These are phyloP conservation scores for Choristoneura fumiferana DNA, from an alignment of 1,140 invertebrate genomes.

Conservation along the genomic window DNA sequence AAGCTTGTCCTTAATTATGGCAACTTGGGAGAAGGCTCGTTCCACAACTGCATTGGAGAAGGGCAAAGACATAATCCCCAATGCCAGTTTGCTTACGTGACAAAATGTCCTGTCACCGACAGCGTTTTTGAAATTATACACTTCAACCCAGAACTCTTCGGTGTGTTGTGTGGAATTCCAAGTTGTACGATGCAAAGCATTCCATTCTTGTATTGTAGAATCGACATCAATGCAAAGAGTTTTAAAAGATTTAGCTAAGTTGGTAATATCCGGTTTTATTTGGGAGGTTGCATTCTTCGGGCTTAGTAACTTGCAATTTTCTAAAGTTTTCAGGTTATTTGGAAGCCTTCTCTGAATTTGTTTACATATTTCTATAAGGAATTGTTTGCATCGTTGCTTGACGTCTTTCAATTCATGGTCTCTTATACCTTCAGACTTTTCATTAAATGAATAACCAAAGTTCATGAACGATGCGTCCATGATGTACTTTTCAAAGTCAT, in stretches of 20 bases:
- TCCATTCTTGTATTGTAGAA: background rate
- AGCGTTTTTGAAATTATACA: slow-evolving; percentile 2
- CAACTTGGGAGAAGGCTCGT: background rate
- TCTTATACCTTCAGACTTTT: slow-evolving; percentile 17
- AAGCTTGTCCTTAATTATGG: background rate
- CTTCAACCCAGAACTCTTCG: slow-evolving; percentile 3
- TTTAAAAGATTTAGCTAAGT: background rate
- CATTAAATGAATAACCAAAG: slow-evolving; percentile 37
- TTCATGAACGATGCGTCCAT: slow-evolving; percentile 41
- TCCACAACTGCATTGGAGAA: slow-evolving; percentile 4
- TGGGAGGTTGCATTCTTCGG: background rate
- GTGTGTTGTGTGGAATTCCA: background rate
- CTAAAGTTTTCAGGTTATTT: slow-evolving; percentile 38
- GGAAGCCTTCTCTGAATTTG: slow-evolving; percentile 44
- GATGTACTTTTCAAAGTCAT: slow-evolving; percentile 32
- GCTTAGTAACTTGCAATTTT: slow-evolving; percentile 24
- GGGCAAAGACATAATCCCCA: background rate
- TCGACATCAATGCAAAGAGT: background rate
- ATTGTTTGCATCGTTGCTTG: slow-evolving; percentile 38
- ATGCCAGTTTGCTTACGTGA: background rate
- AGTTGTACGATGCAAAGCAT: background rate
- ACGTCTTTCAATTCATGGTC: slow-evolving; percentile 27
- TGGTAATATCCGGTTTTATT: background rate
- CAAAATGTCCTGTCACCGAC: background rate
- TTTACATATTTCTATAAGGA: slow-evolving; percentile 35